Base-by-base conservation (phyloP, 2,113 vertebrate species). In the Donacobius atricapilla region DNA sequence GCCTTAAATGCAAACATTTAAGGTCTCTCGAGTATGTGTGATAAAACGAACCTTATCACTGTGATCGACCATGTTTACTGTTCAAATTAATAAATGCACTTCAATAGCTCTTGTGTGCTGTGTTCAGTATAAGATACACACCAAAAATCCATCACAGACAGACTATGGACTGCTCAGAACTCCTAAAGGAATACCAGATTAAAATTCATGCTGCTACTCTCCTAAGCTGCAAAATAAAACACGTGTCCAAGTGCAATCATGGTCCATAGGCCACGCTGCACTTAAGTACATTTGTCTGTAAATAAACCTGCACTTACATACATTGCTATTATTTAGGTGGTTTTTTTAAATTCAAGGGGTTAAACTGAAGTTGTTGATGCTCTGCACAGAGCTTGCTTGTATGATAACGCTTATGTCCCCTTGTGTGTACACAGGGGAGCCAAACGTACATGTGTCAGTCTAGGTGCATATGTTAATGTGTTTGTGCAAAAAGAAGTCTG, bases 1-100 rank as follows among this genome's bases (percentile, higher is more conserved):
- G 39, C 92, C 63, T 86, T 77, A 89, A 96, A 35, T 81, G 86
- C 64, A 82, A 94, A 90, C 51, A 89, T 37, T 93, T 69, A 78
- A 83, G n/a, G 33, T 65, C 54, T 91, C 51, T 58, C 1, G 22
- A 80, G n/a, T 56, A 70, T 24, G 60, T 2, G 4, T 28, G 37
- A 18, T 66, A 31, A 57, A 47, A 51, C 4, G 9, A 78, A 78
- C n/a, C 56, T 90, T 31, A 70, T 51, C 22, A 11, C 37, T 37
- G 44, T 22, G 57, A 87, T 60, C 44, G 94, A 47, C 65, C n/a
- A 10, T 69, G 63, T 69, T 70, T 73, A 90, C n/a, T 58, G 13
- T 54, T 92, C 73, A 77, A 93, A 95, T 61, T 89, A 84, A 89
- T 71, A 91, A 79, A 85, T 87, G 45, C n/a, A n/a, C 37, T 57